These are phyloP conservation scores for Caloenas nicobarica DNA, from an alignment of 2,113 vertebrate species.

Conservation along the genomic window DNA sequence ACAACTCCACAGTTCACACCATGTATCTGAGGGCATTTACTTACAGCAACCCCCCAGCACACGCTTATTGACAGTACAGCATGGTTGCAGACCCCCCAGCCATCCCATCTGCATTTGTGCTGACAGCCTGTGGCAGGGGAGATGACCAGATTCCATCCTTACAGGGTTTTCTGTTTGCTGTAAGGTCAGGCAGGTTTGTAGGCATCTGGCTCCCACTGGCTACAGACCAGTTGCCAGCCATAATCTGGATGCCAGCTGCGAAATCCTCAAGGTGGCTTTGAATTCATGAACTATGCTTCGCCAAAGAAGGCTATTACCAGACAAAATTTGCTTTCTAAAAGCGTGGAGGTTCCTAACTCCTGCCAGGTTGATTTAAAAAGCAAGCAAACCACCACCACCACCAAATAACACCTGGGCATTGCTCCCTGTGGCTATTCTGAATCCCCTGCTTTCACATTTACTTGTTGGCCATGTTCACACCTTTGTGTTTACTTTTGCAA, in stretches of 20 bases:
- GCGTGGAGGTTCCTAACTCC: not conserved
- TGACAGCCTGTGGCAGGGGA: not conserved
- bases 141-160: not conserved
- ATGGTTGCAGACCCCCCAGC: not conserved
- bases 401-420: not conserved
- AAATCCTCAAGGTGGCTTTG: not conserved
- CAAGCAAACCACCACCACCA: too few relatives aligned
- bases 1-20: too few relatives aligned
- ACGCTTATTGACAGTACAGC: not conserved
- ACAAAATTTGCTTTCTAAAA: not conserved
- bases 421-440: not conserved
- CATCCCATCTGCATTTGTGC: not conserved
- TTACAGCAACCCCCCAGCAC: not conserved
- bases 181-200: not conserved
- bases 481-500: not conserved
- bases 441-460: not conserved
- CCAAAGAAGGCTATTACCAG: not conserved
- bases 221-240: not conserved
- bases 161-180: not conserved
- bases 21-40: too few relatives aligned
- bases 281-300: not conserved
- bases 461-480: not conserved
- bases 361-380: not conserved
- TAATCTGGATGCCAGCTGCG: constrained; percentile 43
- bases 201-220: constrained; percentile 11